Base-by-base conservation (phyloP, 2,797 vertebrate genomes). In the Danio tinwini region DNA sequence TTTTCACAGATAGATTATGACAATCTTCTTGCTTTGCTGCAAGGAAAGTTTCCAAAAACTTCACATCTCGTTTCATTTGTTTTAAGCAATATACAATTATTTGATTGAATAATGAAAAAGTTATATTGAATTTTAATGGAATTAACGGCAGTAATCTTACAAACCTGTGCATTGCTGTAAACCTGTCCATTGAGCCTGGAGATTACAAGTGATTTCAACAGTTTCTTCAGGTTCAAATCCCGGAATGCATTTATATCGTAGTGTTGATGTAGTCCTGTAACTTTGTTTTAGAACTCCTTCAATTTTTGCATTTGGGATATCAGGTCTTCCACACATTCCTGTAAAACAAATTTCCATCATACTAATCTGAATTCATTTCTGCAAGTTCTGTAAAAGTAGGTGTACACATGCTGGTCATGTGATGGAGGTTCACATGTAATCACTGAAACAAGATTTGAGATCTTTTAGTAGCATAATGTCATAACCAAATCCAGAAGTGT, bases 361-460 rank as follows among this genome's bases (percentile, higher is more conserved):
- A 21, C 0, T 52, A 13, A 39, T 29, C 37, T 8, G 1, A 45
- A 10, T 50, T 49, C 4, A 49, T 11, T n/a, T n/a, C n/a, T n/a
- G n/a, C n/a, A n/a, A 29, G 29, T 8, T 5, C 0, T 76, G 69
- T 81, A 5, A 39, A 81, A 17, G 72, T 7, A 39, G 11, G 1
- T 0, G 0, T 4, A 0, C 0, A 14, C 47, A 74, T 0, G 0
- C 0, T 0, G 0, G 0, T 13, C 1, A 29, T 0, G 1, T 29
- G 29, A 0, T 0, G 6, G 70, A 37, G 21, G 11, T 6, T 1
- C 1, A 81, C 92, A 93, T 13, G 0, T 82, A 3, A 90, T 73
- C 80, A 78, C 92, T 93, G 53, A 14, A 86, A 85, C 5, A 65
- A 58, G 11, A 49, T 53, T 17, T 9, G 13, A 7, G 58, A n/a